phyloP scores from a whole-genome alignment of 2,888 invertebrate genomes.

The Noctua fimbriata region DNA sequence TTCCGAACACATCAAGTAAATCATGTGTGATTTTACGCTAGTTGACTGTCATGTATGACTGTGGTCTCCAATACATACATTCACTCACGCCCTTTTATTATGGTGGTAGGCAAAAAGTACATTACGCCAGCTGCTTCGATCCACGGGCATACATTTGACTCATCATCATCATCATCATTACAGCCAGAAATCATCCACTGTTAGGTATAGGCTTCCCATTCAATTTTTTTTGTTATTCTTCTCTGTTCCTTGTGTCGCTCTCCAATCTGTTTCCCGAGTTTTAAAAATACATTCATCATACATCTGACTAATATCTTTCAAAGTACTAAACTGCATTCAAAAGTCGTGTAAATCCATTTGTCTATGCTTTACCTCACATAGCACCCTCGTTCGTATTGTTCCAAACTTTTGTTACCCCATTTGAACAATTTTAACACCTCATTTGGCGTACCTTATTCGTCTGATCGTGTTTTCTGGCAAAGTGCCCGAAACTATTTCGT shows the following conservation, averaged over 20 bases:
- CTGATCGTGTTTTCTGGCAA: slow-evolving; percentile 51
- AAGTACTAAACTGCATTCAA: background rate
- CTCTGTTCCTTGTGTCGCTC: background rate
- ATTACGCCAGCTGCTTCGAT: background rate
- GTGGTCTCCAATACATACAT: background rate
- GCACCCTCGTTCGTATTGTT: slow-evolving; percentile 56
- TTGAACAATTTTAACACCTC: slow-evolving; percentile 65
- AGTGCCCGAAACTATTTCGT: slow-evolving; percentile 55
- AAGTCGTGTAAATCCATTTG: slow-evolving; percentile 19
- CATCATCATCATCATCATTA: too few relatives aligned
- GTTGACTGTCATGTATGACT: background rate
- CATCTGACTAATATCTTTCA: background rate
- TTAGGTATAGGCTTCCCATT: too few relatives aligned
- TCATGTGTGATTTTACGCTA: background rate
- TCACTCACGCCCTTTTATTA: background rate
- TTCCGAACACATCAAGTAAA: background rate
- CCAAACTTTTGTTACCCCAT: slow-evolving; percentile 56
- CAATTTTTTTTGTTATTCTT: background rate
- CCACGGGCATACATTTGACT: too few relatives aligned
- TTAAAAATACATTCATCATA: background rate
- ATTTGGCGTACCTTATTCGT: slow-evolving; percentile 58
- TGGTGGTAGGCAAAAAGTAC: background rate
- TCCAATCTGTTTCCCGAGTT: too few relatives aligned
- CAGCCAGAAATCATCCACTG: too few relatives aligned
- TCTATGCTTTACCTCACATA: slow-evolving; percentile 11